Evolutionary conservation across 23 tunicate species (phyloP), one percentile per base, ranked within the genome.

Genomic region (Oikopleura dioica): DNA sequence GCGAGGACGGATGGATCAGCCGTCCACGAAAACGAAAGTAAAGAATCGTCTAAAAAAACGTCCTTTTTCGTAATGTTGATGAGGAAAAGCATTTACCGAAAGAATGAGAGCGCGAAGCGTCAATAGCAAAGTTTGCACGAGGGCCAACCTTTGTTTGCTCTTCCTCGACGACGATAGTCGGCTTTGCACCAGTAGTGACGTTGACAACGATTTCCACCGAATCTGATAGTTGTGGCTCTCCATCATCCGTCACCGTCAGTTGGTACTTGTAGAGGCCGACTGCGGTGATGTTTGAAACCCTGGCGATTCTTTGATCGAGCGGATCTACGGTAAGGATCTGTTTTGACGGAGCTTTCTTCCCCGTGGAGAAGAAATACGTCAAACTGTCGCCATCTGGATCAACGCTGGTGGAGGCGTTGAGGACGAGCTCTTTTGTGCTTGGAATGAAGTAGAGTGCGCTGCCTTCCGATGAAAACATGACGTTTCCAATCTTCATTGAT

Each of bases 181-280:
- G 55, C 55, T 9, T 21, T 21, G 55, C 9, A 9, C 16, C 55
- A 9, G 9, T 44, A 21, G 55, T 44, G 16, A 44, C 55, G 21
- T 44, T 44, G 9, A 44, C 55, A 44, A 9, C 21, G 21, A 44
- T 44, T 44, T 44, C 55, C 16, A 21, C 55, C 9, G 21, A 9
- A 44, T 44, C 55, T 9, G 16, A 9, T 21, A 44, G 55, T 9
- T 9, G 9, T 21, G 55, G 97, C 51, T 69, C 84, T 21, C 81
- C 82, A 1, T 37, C 76, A 38, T 91, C 97, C 0, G 87, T 85
- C 1, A 91, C 97, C 1, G 84, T 81, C 29, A 91, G 87, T 37
- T 75, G 92, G 37, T 85, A 85, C 12, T 77, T 75, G 38, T 91
- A 91, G 38, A 77, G 79, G 4, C 97, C 97, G 35, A 51, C 92